phyloP scores from a whole-genome alignment of 2,113 vertebrate genomes.

The Albula glossodonta region DNA sequence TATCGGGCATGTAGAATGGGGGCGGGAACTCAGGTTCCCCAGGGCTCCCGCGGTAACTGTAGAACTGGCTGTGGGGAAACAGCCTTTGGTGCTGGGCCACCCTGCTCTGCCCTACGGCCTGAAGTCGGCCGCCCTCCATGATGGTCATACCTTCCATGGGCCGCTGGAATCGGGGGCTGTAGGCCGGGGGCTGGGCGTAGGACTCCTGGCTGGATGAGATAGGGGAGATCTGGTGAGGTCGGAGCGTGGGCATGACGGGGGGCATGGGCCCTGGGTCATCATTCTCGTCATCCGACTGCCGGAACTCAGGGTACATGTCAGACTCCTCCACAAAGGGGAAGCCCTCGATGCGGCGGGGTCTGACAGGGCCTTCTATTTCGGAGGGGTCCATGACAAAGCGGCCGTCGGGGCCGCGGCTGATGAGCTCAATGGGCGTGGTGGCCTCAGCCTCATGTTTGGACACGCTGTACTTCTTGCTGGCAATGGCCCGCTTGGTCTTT shows the following conservation, averaged over 20 bases:
- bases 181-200: constrained; percentile 95
- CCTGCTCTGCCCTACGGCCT: constrained; percentile 89
- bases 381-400: constrained; percentile 90
- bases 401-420: constrained; percentile 93
- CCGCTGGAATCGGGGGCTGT: constrained; percentile 94
- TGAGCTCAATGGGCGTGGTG: constrained; percentile 93
- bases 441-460: constrained; percentile 93
- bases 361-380: constrained; percentile 73
- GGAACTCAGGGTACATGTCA: constrained; percentile 97
- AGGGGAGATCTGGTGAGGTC: constrained; percentile 88
- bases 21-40: constrained; percentile 88
- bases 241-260: constrained; percentile 85
- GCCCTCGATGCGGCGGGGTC: constrained; percentile 88
- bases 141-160: constrained; percentile 85
- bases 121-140: constrained; percentile 82
- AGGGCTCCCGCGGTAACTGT: constrained; percentile 90
- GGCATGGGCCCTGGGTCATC: constrained; percentile 88
- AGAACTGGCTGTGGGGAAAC: constrained; percentile 92
- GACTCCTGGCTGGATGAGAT: constrained; percentile 98
- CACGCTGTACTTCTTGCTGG: constrained; percentile 97
- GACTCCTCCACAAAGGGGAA: constrained; percentile 98
- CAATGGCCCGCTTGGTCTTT: constrained; percentile 97
- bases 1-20: constrained; percentile 97
- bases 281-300: constrained; percentile 97
- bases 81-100: constrained; percentile 80